Evolutionary conservation across 1,140 invertebrate genomes (phyloP), one percentile per base, ranked within the genome.

Genomic region (Drosophila rufa): DNA sequence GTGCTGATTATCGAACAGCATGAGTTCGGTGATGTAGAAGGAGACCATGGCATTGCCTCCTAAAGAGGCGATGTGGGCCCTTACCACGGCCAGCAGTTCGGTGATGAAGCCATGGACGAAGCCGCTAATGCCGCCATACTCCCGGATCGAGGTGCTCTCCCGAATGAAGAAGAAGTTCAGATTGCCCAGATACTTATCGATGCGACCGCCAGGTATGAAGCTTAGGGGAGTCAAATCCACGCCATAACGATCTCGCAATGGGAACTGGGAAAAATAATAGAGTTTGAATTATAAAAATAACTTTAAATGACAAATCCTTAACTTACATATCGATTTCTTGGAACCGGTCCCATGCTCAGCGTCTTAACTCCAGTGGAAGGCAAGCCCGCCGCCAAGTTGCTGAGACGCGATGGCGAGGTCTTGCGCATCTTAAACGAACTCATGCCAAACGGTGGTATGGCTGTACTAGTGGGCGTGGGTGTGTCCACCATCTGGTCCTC

Each of bases 151-250:
- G 1, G 97, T 98, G 65, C 97, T 98, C 94, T 99, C 98, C 58
- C 98, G 94, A 73, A 99, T 99, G 81, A 99, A 98, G 93, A 99
- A 98, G 91, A 99, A 98, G 91, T 99, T 98, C 56, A 99, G 94
- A 93, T 99, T 98, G 61, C 98, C 98, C 62, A 99, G 93, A 92
- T 99, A 98, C 70, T 96, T 95, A 60, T 97, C 95, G 60, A 97
- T 97, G 64, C 95, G 95, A 2, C 95, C 96, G 66, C 97, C 97
- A 15, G 97, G 96, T 69, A 98, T 94, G 82, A 96, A 96, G 47
- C 96, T 96, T 38, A 98, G 93, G 1, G 97, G 96, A 1, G 97
- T 98, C 75, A 98, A 95, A 79, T 98, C 97, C 8, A 98, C 96
- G 1, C 96, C 96, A 85, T 96, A 95, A 69, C 95, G 93, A 93